Percentiles rank a stretch among this genome's conserved stretches.
phyloP scores from a whole-genome alignment of 2,113 vertebrate species.

The Ptychochromis oligacanthus region DNA sequence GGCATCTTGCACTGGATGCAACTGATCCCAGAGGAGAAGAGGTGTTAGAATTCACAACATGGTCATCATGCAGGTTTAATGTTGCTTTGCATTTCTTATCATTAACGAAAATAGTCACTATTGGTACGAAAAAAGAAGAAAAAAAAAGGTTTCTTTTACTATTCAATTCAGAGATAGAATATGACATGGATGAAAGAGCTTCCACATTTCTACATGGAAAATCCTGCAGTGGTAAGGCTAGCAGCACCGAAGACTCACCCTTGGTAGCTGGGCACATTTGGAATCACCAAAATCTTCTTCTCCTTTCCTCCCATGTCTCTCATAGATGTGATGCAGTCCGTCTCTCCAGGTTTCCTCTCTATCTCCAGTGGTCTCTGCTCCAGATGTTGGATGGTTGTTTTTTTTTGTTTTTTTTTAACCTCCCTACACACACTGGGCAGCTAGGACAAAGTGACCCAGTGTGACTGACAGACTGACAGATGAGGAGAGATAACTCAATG shows the following conservation, averaged over 20 bases:
- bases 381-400: constrained; percentile 29
- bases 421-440: constrained; percentile 63
- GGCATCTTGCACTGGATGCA: constrained; percentile 41
- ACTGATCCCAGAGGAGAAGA: constrained; percentile 33
- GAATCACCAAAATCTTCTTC: constrained; percentile 74
- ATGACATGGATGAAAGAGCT: background rate
- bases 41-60: constrained; percentile 70
- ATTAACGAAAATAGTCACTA: background rate
- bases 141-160: background rate
- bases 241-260: constrained; percentile 59
- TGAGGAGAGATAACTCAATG: constrained; percentile 22
- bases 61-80: constrained; percentile 29
- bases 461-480: constrained; percentile 14
- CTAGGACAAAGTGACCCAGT: constrained; percentile 7
- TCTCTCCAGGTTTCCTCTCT: constrained; percentile 27
- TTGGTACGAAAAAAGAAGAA: background rate
- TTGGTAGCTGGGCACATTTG: constrained; percentile 63
- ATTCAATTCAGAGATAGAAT: background rate
- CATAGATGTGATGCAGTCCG: constrained; percentile 61
- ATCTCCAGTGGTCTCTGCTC: constrained; percentile 10
- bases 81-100: constrained; percentile 23
- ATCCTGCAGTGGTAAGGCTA: background rate
- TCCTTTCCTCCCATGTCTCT: constrained; percentile 80
- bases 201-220: background rate
- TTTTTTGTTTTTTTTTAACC: background rate